Evolutionary conservation across 2,797 vertebrate genomes (phyloP).

Genomic region (Myotis findleyi): DNA sequence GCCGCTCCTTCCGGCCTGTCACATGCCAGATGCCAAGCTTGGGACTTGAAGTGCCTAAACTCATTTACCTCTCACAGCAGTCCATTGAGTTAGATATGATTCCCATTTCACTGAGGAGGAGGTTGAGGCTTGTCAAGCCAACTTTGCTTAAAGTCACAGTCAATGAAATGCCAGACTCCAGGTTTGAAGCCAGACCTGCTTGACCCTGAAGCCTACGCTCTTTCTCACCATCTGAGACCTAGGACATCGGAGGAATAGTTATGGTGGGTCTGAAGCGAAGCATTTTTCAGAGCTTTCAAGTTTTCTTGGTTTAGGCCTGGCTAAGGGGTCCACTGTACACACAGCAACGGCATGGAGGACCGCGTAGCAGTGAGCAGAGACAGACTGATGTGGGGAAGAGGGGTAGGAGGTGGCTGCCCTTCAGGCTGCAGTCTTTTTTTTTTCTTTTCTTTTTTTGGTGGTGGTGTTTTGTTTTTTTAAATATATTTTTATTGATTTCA

Average conservation of each 20-base stretch:
- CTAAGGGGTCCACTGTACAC: background rate
- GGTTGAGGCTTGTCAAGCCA: background rate
- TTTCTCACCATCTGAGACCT: conserved; percentile 1
- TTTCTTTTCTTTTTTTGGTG: too few relatives aligned
- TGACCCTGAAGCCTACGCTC: background rate
- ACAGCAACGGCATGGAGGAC: background rate
- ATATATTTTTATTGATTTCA: too few relatives aligned
- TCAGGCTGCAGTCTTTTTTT: too few relatives aligned
- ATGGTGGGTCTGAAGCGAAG: background rate
- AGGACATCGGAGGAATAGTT: background rate
- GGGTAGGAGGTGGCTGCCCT: background rate
- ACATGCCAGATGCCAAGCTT: background rate
- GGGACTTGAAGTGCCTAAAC: background rate
- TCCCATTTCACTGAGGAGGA: conserved; percentile 51
- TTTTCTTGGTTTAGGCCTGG: background rate
- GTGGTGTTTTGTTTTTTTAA: too few relatives aligned
- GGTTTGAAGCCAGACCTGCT: background rate
- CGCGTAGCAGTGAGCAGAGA: background rate
- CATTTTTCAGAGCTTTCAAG: background rate
- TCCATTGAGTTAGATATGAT: background rate
- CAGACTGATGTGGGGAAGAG: background rate
- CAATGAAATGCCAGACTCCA: background rate
- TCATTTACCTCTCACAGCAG: background rate
- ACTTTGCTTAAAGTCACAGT: background rate
- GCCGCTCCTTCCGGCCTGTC: background rate